Conservation (phyloP, 2,797 vertebrate genomes). For the Psittacula echo region DNA sequence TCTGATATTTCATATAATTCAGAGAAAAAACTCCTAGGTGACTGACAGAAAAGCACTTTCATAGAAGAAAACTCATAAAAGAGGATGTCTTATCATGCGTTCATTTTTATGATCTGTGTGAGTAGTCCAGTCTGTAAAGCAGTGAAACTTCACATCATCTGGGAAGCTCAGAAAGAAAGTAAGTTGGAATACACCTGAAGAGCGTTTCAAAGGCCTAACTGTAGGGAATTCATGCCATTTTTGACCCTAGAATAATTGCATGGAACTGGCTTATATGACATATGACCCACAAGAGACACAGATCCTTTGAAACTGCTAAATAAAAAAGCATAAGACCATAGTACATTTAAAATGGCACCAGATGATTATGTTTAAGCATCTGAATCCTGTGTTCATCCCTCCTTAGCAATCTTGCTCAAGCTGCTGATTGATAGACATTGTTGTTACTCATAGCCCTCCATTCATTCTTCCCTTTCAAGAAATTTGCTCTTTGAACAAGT, state of each 20-base stretch:
- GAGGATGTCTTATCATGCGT: background rate
- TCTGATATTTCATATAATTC: background rate
- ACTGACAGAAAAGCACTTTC: background rate
- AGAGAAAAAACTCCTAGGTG: background rate
- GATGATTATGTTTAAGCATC: background rate
- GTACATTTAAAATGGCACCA: background rate
- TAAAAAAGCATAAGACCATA: background rate
- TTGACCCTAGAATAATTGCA: background rate
- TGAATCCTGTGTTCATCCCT: background rate
- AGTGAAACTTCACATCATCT: background rate
- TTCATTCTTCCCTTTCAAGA: background rate
- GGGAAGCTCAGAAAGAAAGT: background rate
- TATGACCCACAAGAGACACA: background rate
- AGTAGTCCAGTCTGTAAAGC: background rate
- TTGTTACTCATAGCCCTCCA: background rate
- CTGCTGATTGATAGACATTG: background rate
- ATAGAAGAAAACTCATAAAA: background rate
- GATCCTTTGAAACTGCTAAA: background rate
- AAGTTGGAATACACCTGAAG: background rate
- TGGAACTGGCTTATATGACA: background rate
- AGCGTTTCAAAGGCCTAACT: background rate
- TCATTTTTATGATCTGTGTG: background rate
- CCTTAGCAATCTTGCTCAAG: background rate
- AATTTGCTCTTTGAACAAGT: background rate
- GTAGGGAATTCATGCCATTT: background rate